Percentiles rank a stretch among this genome's conserved stretches.
Conservation (phyloP, 2,888 invertebrate genomes). For the Spodoptera picta region DNA sequence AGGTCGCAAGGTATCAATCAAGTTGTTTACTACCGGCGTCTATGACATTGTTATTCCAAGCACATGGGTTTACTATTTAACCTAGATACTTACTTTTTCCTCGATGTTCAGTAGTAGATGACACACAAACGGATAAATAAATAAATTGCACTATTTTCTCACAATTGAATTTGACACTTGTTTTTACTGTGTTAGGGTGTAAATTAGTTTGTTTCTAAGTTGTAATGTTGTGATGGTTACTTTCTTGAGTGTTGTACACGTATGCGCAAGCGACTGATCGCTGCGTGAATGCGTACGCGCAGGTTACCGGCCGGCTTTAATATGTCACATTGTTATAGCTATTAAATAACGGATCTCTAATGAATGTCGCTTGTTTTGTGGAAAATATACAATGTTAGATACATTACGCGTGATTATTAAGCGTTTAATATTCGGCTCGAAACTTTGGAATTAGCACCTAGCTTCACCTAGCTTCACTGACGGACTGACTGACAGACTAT, state of each 20-base stretch:
- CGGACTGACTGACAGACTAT: too few species aligned
- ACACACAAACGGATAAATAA: constrained; percentile 15
- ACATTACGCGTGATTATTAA: too few species aligned
- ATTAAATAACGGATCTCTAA: constrained; percentile 8
- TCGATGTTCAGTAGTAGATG: constrained; percentile 11
- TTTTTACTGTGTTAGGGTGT: not conserved
- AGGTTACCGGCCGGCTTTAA: constrained; percentile 37
- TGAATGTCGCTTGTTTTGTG: too few species aligned
- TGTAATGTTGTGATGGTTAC: constrained; percentile 29
- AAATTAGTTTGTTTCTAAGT: not conserved
- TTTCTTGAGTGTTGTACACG: constrained; percentile 34
- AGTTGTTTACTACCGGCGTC: not conserved
- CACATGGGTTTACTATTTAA: constrained; percentile 30
- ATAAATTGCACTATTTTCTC: constrained; percentile 9
- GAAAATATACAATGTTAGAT: too few species aligned
- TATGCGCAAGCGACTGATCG: constrained; percentile 24
- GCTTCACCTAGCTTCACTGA: too few species aligned
- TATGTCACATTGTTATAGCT: constrained; percentile 24
- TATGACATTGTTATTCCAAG: constrained; percentile 43
- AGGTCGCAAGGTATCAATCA: constrained; percentile 18
- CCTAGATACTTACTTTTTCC: constrained; percentile 46
- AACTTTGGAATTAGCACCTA: too few species aligned
- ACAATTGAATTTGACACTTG: constrained; percentile 27
- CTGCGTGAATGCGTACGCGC: constrained; percentile 42
- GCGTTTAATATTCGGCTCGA: too few species aligned